Evolutionary conservation across 2,888 invertebrate genomes (phyloP).

Genomic region (Thelaira solivaga): DNA sequence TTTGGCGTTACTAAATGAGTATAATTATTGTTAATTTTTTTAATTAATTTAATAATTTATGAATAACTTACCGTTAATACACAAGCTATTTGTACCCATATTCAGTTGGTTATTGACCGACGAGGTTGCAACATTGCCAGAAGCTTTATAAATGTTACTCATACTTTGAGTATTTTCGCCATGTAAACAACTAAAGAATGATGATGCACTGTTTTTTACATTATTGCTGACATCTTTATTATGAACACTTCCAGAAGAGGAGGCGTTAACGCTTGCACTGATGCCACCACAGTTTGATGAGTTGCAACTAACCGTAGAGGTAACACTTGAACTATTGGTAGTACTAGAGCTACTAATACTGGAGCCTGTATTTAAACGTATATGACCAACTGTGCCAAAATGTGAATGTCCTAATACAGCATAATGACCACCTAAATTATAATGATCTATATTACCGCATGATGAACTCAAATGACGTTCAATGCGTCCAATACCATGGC

Average conservation of each 20-base stretch:
- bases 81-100: constrained; percentile 21
- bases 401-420: constrained; percentile 77
- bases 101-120: constrained; percentile 33
- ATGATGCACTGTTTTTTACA: constrained; percentile 76
- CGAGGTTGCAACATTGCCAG: constrained; percentile 21
- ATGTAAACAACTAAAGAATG: constrained; percentile 76
- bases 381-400: constrained; percentile 77
- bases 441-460: constrained; percentile 81
- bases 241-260: constrained; percentile 41
- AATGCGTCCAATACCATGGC: constrained; percentile 79
- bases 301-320: constrained; percentile 62
- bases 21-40: background rate
- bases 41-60: too few species aligned
- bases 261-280: constrained; percentile 3
- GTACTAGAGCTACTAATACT: constrained; percentile 46
- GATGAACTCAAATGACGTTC: constrained; percentile 82
- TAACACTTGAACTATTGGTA: constrained; percentile 64
- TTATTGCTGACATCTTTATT: constrained; percentile 67
- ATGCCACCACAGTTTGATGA: constrained; percentile 54
- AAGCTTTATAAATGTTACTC: constrained; percentile 76
- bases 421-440: constrained; percentile 77
- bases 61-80: constrained; percentile 41
- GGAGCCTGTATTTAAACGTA: constrained; percentile 73
- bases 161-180: constrained; percentile 77
- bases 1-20: constrained; percentile 41